Percentiles rank a stretch among this genome's conserved stretches.
Evolutionary conservation across 2,888 invertebrate genomes (phyloP).

Genomic region (Platycnemis pennipes): DNA sequence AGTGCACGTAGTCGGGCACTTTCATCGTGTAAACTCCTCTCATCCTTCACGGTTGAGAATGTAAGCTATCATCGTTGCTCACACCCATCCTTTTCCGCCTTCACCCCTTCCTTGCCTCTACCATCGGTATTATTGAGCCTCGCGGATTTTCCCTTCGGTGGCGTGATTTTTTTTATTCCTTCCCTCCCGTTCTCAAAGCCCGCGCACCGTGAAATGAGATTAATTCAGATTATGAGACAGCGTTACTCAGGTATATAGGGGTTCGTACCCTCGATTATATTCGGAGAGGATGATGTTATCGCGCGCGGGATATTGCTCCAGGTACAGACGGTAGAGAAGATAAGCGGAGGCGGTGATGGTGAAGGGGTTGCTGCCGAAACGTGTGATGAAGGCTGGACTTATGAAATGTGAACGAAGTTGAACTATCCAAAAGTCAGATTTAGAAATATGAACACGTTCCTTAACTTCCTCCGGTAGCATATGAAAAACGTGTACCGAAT

Average conservation of each 20-base stretch:
- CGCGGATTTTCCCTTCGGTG: too few species aligned
- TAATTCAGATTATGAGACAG: not conserved
- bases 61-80: too few species aligned
- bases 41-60: too few species aligned
- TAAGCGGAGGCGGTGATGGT: not conserved
- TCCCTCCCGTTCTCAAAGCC: too few species aligned
- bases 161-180: too few species aligned
- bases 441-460: not conserved
- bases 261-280: not conserved
- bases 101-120: too few species aligned
- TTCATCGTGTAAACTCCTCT: too few species aligned
- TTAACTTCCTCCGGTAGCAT: not conserved
- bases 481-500: not conserved
- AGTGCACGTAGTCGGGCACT: too few species aligned
- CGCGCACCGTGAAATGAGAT: too few species aligned
- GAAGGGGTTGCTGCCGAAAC: not conserved
- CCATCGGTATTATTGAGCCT: too few species aligned
- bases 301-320: not conserved
- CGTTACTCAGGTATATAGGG: not conserved
- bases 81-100: too few species aligned
- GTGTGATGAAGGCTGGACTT: not conserved
- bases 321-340: not conserved
- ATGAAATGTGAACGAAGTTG: not conserved
- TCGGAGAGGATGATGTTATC: not conserved
- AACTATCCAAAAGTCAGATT: not conserved